These are phyloP conservation scores for Carduelis carduelis DNA, from an alignment of 2,797 vertebrate genomes.

Conservation along the genomic window DNA sequence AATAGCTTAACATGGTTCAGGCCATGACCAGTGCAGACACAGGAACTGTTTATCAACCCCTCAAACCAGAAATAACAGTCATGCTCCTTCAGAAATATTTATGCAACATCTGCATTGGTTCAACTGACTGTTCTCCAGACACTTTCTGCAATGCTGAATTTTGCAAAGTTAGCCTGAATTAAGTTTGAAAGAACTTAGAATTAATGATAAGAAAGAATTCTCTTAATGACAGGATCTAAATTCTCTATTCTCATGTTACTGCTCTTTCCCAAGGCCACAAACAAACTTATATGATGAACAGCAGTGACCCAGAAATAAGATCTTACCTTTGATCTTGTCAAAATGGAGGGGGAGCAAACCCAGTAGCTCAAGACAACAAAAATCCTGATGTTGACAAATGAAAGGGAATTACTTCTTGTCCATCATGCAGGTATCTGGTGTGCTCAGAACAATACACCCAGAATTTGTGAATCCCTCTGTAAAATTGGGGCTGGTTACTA, in stretches of 20 bases:
- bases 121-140: neutral
- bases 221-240: conserved; percentile 44
- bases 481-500: neutral
- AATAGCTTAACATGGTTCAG: neutral
- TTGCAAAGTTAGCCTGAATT: conserved; percentile 5
- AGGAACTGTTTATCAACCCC: neutral
- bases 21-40: neutral
- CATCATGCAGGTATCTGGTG: neutral
- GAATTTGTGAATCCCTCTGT: neutral
- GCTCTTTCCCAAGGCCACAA: conserved; percentile 33
- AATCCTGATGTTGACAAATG: conserved; percentile 34
- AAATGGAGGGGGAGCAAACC: neutral
- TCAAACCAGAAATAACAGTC: conserved; percentile 7
- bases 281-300: conserved; percentile 56
- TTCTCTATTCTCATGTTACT: conserved; percentile 10
- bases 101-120: neutral
- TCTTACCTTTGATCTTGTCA: conserved; percentile 47
- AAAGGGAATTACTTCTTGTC: conserved; percentile 21
- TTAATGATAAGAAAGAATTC: conserved; percentile 50
- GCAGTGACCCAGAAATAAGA: conserved; percentile 47
- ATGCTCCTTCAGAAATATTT: conserved; percentile 7
- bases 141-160: neutral
- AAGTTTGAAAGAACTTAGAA: conserved; percentile 60
- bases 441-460: neutral
- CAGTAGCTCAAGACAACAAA: conserved; percentile 33